Percentiles rank a stretch among this genome's conserved stretches.
phyloP scores from a whole-genome alignment of 2,797 vertebrate species.

The Sarcophilus harrisii region DNA sequence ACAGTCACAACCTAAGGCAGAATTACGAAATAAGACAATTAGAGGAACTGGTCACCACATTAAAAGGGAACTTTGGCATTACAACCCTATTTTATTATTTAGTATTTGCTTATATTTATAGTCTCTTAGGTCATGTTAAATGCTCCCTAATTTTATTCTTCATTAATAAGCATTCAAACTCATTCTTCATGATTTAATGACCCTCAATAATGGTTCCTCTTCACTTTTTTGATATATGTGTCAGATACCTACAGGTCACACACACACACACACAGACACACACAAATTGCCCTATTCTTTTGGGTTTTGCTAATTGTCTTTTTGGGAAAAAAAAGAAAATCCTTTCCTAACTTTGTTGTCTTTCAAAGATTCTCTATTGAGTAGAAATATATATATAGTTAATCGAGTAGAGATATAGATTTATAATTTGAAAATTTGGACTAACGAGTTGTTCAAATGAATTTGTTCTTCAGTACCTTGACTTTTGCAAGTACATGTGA shows the following conservation, averaged over 20 bases:
- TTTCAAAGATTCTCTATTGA: slow-evolving; percentile 6
- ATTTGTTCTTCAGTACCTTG: slow-evolving; percentile 14
- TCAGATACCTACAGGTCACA: too few species aligned
- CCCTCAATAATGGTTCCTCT: neutral
- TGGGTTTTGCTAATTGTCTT: neutral
- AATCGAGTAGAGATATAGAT: neutral
- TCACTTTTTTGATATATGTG: neutral
- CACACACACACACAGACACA: too few species aligned
- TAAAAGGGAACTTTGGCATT: too few species aligned
- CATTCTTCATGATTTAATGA: neutral
- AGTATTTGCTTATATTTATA: neutral
- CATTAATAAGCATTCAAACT: neutral
- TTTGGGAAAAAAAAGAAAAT: neutral
- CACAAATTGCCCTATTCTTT: neutral
- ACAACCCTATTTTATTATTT: neutral
- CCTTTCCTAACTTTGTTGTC: neutral
- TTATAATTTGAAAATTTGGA: slow-evolving; percentile 28
- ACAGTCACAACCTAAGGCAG: too few species aligned
- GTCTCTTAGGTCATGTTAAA: neutral
- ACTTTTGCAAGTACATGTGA: slow-evolving; percentile 36
- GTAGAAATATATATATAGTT: neutral
- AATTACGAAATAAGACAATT: too few species aligned
- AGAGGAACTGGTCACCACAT: too few species aligned
- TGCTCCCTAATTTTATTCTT: neutral
- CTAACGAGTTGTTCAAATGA: slow-evolving; percentile 38